phyloP scores from a whole-genome alignment of 2,888 invertebrate genomes.

The Phyllotreta striolata region DNA sequence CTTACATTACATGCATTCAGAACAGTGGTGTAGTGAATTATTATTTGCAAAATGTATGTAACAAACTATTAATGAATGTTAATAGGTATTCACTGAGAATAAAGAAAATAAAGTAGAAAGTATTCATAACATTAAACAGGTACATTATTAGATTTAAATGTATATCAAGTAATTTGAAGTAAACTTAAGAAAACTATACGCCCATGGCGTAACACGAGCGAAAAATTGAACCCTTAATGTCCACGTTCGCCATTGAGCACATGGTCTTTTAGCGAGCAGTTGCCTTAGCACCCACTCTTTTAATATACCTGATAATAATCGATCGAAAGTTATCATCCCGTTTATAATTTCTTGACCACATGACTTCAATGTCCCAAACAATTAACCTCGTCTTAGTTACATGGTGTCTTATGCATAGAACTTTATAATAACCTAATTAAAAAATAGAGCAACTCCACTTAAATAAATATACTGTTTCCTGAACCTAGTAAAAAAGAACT shows the following conservation, averaged over 20 bases:
- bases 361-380: conserved; percentile 18
- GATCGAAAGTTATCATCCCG: conserved; percentile 46
- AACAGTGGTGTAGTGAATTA: conserved; percentile 1
- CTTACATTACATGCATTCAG: conserved; percentile 38
- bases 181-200: background rate
- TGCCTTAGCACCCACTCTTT: conserved; percentile 38
- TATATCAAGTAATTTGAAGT: too few species aligned
- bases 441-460: too few species aligned
- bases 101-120: too few species aligned
- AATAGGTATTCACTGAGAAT: too few species aligned
- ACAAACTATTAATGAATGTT: background rate
- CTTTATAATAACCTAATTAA: too few species aligned
- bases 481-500: too few species aligned
- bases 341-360: conserved; percentile 40
- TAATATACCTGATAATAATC: conserved; percentile 42
- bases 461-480: too few species aligned
- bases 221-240: conserved; percentile 26
- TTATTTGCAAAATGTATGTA: background rate
- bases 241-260: conserved; percentile 42
- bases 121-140: too few species aligned
- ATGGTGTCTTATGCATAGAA: background rate
- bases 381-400: background rate
- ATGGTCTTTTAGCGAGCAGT: conserved; percentile 46
- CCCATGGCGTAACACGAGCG: conserved; percentile 6
- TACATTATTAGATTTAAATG: too few species aligned